Evolutionary conservation across 1,140 invertebrate species (phyloP), one percentile per base, ranked within the genome.

Genomic region (Globodera ellingtonae): DNA sequence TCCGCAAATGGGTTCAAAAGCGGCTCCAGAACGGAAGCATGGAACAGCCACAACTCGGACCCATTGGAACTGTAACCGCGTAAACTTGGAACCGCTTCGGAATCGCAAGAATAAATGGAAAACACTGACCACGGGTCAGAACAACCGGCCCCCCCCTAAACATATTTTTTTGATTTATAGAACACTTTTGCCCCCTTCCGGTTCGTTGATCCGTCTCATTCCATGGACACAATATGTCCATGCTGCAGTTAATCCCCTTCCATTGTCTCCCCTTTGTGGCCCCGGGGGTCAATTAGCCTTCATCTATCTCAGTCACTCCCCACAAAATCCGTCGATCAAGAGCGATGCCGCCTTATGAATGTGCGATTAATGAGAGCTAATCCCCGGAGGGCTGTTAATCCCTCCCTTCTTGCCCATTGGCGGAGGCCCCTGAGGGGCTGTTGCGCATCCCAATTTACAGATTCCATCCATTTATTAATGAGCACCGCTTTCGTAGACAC

Each of bases 281-380:
- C 67, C 67, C 67, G 67, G 67, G 67, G 67, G 67, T 70, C 67
- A 70, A 70, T 70, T 70, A 70, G 56, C 15, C 35, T 70, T 10
- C 10, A 70, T 70, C 10, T 35, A 35, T 35, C 67, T 15, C 24
- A 47, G 13, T 47, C 67, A 24, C 35, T 18, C 9, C 67, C 8
- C 35, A 9, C 67, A 70, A 70, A 35, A 70, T 70, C 46, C 35
- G 35, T 47, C 67, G 46, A 47, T 47, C 67, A 70, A 70, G 46
- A 70, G 67, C 67, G 67, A 35, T 18, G 67, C 67, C 67, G 46
- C 46, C 67, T 44, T 47, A 70, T 44, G 67, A 70, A 70, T 70
- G 67, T 35, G n/a, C 67, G n/a, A 70, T 70, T 70, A 47, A 70
- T 70, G 67, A 47, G 21, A 10, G 67, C 67, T 70, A 70, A 70